These are phyloP conservation scores for Noctuana brunneofusca DNA, from an alignment of 2,888 invertebrate genomes.

Conservation along the genomic window DNA sequence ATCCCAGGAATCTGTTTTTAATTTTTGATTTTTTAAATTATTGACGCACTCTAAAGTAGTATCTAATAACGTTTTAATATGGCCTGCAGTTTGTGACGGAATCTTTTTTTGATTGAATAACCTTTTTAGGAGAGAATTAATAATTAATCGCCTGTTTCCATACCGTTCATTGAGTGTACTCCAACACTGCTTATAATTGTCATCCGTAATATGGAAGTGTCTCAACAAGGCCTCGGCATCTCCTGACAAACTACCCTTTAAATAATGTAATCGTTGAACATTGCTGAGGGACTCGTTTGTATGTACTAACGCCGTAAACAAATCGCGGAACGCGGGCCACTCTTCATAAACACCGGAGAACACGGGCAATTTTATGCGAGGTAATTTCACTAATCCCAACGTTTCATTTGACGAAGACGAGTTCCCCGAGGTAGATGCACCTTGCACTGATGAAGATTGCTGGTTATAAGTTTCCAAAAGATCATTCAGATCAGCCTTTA, in stretches of 20 bases:
- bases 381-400: neutral
- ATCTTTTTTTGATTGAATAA: neutral
- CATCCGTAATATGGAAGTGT: neutral
- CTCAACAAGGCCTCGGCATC: neutral
- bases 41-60: neutral
- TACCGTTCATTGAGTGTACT: neutral
- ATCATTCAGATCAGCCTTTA: neutral
- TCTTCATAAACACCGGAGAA: neutral
- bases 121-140: conserved; percentile 4
- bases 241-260: neutral
- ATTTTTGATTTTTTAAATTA: neutral
- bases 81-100: neutral
- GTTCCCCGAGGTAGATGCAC: neutral
- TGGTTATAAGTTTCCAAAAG: neutral
- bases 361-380: neutral
- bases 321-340: neutral
- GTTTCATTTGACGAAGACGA: neutral
- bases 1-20: neutral
- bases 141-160: conserved; percentile 1
- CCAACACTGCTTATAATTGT: conserved; percentile 4
- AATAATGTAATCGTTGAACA: conserved; percentile 7
- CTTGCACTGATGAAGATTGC: neutral
- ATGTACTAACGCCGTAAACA: conserved; percentile 19
- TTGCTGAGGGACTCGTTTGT: conserved; percentile 36
- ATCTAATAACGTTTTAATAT: neutral